Conservation (phyloP, 2,113 vertebrate genomes). For the Drymodes brunneopygia region DNA sequence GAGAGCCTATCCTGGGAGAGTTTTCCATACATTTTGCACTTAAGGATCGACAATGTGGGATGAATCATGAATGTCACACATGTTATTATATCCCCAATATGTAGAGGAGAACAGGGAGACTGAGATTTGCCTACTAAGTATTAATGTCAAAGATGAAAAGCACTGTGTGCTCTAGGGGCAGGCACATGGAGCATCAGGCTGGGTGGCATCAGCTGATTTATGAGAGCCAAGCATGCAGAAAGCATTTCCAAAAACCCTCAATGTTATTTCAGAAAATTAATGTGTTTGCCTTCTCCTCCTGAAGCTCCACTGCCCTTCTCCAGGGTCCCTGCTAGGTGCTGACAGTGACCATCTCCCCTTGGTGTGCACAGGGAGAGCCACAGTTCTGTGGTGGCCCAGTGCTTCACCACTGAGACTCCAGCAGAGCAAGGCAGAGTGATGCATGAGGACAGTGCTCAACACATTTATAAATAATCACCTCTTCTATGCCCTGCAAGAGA, state of each 20-base stretch:
- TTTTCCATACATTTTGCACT: neutral
- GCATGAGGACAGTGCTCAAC: neutral
- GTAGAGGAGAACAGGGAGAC: neutral
- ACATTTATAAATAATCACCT: conserved; percentile 43
- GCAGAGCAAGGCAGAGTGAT: neutral
- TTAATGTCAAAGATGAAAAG: neutral
- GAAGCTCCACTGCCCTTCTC: neutral
- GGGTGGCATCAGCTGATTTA: neutral
- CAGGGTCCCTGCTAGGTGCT: neutral
- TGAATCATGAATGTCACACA: neutral
- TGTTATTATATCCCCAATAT: rapidly evolving
- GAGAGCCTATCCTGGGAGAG: neutral
- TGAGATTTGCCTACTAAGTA: neutral
- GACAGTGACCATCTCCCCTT: neutral
- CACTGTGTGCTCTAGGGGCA: neutral
- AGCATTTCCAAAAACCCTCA: neutral
- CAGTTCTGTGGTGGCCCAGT: neutral
- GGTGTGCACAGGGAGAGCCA: neutral
- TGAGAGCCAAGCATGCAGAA: neutral
- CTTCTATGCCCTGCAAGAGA: conserved; percentile 22
- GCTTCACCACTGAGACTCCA: neutral
- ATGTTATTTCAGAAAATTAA: neutral
- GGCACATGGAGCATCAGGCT: neutral
- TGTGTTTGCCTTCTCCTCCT: neutral
- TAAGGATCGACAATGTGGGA: neutral